Evolutionary conservation across 30 jellyfish, hydroid and myxozoan genomes (phyloP).

Genomic region (Haliclystus octoradiatus): DNA sequence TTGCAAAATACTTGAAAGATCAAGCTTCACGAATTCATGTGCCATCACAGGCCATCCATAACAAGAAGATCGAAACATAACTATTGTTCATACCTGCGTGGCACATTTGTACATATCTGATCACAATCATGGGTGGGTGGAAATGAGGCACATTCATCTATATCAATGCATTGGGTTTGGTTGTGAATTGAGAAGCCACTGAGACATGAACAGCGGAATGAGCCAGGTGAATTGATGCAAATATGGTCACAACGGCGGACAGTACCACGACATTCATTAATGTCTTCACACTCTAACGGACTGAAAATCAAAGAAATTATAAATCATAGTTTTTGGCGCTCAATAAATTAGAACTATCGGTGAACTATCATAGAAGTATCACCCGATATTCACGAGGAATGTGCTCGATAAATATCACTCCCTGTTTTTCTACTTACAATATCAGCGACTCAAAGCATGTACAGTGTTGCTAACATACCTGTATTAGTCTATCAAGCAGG

Average conservation of each 20-base stretch:
- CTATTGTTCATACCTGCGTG: constrained; percentile 43
- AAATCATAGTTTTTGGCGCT: too few species aligned
- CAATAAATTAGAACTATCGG: too few species aligned
- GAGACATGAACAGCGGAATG: constrained; percentile 19
- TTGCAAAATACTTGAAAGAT: too few species aligned
- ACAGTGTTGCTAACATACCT: not conserved
- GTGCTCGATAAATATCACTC: too few species aligned
- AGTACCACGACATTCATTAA: constrained; percentile 17
- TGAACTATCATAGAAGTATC: too few species aligned
- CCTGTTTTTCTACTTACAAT: too few species aligned
- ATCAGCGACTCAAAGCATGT: not conserved
- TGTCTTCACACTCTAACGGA: constrained; percentile 22
- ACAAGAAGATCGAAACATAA: too few species aligned
- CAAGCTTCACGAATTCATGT: too few species aligned
- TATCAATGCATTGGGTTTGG: constrained; percentile 19
- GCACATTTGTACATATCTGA: constrained; percentile 18
- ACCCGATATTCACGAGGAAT: too few species aligned
- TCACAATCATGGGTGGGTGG: constrained; percentile 5
- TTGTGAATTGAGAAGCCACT: constrained; percentile 8
- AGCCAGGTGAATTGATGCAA: constrained; percentile 23
- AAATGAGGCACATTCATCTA: constrained; percentile 11
- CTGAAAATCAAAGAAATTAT: constrained; percentile 7
- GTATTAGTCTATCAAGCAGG: not conserved
- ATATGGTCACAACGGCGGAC: constrained; percentile 11
- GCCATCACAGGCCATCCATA: too few species aligned